Percentiles rank a stretch among this genome's conserved stretches.
Conservation (phyloP, 2,888 invertebrate species). For the Apotomis betuletana region DNA sequence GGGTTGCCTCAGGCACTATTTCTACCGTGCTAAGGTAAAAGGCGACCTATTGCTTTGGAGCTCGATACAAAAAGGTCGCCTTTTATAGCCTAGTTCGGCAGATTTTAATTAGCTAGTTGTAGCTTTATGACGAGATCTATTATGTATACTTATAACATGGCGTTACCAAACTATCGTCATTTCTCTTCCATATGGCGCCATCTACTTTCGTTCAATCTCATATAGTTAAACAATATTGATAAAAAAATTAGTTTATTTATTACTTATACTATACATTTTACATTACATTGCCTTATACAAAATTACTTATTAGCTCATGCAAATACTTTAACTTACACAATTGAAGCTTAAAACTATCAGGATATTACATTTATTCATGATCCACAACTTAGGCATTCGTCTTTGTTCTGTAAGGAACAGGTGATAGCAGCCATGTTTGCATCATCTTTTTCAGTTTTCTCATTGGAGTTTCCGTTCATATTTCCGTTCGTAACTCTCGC, state of each 20-base stretch:
- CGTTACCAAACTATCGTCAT: too few relatives aligned
- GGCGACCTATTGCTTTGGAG: too few relatives aligned
- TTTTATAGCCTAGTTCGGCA: too few relatives aligned
- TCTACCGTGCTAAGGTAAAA: too few relatives aligned
- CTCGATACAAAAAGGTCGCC: too few relatives aligned
- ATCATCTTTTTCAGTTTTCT: conserved; percentile 64
- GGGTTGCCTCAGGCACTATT: too few relatives aligned
- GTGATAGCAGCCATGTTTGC: conserved; percentile 89
- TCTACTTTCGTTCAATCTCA: too few relatives aligned
- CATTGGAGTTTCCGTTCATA: conserved; percentile 53
- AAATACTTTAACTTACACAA: conserved; percentile 22
- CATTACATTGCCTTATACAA: conserved; percentile 3
- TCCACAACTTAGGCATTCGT: conserved; percentile 94
- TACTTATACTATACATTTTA: neutral
- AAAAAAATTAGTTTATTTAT: conserved; percentile 14
- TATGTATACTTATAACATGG: too few relatives aligned
- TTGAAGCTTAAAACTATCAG: conserved; percentile 7
- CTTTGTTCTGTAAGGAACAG: conserved; percentile 94
- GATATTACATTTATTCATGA: conserved; percentile 80
- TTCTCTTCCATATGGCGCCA: too few relatives aligned
- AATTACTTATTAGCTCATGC: conserved; percentile 6
- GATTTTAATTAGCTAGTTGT: too few relatives aligned
- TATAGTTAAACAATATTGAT: neutral
- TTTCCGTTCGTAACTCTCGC: conserved; percentile 52
- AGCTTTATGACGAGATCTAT: too few relatives aligned